Evolutionary conservation across 1,140 invertebrate species (phyloP), one percentile per base, ranked within the genome.

Genomic region (Drosophila equinoxialis): DNA sequence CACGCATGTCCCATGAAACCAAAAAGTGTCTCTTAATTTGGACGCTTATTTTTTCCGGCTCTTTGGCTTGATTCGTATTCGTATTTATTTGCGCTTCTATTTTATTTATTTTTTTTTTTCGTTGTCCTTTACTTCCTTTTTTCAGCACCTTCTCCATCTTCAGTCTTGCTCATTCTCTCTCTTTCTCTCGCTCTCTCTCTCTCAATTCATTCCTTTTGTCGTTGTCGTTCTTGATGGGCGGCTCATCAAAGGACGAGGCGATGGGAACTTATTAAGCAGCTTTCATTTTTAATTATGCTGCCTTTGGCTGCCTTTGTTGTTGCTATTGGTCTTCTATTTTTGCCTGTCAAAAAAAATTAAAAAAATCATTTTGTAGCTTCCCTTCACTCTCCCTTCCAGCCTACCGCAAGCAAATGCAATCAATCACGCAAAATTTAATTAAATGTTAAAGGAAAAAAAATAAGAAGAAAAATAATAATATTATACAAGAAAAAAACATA

Each of bases 261-360:
- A 69, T 48, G 64, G 59, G 68, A 79, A 82, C 79, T 82, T 85
- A 85, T 85, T 87, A 87, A 87, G 79, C 71, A 74, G 82, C 79
- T 85, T 85, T 87, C 83, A 82, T 82, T 85, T 85, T 85, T 85
- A 85, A 85, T 85, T 87, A 85, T 82, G 79, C 66, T 67, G 70
- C 65, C 74, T 58, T 60, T 68, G 70, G 51, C 71, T 51, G 8
- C 45, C 8, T 51, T 17, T 51, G 45, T 51, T 51, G 17, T 51
- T 51, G 58, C 63, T 11, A 67, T 64, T 63, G 69, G 61, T 30
- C 75, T 71, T 48, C 41, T 33, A 71, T 68, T 71, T 75, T 67
- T 65, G 76, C 73, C 61, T 74, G 67, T 81, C 81, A 68, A 70
- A 80, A 81, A 74, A 77, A 83, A 65, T 69, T 75, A n/a, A 66